phyloP scores from a whole-genome alignment of 1,140 invertebrate species.

The Conopomorpha cramerella region DNA sequence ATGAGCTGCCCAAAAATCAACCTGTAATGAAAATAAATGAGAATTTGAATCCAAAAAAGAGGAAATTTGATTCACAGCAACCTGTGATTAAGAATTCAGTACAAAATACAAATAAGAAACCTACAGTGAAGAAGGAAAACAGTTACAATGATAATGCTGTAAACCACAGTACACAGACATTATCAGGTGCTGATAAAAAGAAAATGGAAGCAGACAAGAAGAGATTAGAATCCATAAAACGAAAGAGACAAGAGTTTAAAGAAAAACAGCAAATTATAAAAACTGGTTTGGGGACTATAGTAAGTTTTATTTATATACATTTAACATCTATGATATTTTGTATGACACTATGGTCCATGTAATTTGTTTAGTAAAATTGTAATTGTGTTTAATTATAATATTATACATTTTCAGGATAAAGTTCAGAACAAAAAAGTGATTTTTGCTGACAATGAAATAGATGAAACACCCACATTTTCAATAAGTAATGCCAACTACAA shows the following conservation, averaged over 20 bases:
- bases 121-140: slow-evolving; percentile 1
- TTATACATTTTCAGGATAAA: slow-evolving; percentile 46
- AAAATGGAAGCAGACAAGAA: slow-evolving; percentile 58
- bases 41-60: slow-evolving; percentile 22
- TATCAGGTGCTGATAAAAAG: slow-evolving; percentile 20
- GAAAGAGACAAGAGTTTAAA: slow-evolving; percentile 61
- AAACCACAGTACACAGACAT: background rate
- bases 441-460: slow-evolving; percentile 56
- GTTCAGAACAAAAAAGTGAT: slow-evolving; percentile 61
- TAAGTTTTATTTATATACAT: slow-evolving; percentile 23
- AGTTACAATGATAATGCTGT: background rate
- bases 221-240: slow-evolving; percentile 61
- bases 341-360: slow-evolving; percentile 2
- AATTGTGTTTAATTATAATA: slow-evolving; percentile 23
- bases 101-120: background rate
- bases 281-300: slow-evolving; percentile 60
- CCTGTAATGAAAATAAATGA: slow-evolving; percentile 17
- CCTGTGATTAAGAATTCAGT: slow-evolving; percentile 1
- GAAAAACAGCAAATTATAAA: slow-evolving; percentile 62
- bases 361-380: slow-evolving; percentile 27
- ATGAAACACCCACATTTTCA: slow-evolving; percentile 2
- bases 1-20: slow-evolving; percentile 10
- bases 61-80: slow-evolving; percentile 12
- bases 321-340: background rate
- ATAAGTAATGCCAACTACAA: slow-evolving; percentile 3